Evolutionary conservation across 2,797 vertebrate genomes (phyloP).

Genomic region (Serranus cabrilla): DNA sequence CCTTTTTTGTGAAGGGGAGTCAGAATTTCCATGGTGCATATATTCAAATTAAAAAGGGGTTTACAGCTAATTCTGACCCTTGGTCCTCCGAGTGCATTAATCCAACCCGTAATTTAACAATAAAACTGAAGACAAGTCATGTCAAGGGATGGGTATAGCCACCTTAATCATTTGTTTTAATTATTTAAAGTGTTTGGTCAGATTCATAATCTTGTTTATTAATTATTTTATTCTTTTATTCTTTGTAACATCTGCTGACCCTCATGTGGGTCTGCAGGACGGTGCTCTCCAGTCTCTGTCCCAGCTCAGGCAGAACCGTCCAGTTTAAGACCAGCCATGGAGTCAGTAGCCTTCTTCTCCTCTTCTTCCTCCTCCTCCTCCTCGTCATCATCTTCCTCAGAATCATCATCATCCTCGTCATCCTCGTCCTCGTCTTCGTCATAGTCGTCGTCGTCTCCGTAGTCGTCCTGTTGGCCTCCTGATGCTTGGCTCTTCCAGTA

Average conservation of each 20-base stretch:
- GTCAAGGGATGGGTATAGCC: background rate
- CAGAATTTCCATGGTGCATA: background rate
- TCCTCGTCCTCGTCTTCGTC: conserved; percentile 80
- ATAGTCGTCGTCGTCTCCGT: conserved; percentile 69
- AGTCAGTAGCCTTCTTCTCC: conserved; percentile 80
- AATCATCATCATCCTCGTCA: conserved; percentile 87
- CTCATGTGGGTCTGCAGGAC: background rate
- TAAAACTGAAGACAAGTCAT: background rate
- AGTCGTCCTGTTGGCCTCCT: conserved; percentile 74
- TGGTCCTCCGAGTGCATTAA: background rate
- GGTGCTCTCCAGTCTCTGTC: background rate
- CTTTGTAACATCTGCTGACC: conserved; percentile 8
- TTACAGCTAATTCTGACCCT: background rate
- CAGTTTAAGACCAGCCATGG: conserved; percentile 89
- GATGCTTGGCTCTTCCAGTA: conserved; percentile 93
- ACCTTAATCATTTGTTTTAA: background rate
- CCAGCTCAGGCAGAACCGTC: conserved; percentile 43
- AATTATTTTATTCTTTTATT: background rate
- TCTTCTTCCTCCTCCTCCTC: conserved; percentile 69
- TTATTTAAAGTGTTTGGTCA: background rate
- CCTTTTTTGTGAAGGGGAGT: no score
- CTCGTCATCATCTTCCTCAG: conserved; percentile 84
- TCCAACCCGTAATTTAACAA: background rate
- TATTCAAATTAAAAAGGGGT: background rate
- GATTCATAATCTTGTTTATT: background rate